phyloP scores from a whole-genome alignment of 2,113 vertebrate genomes.

The Sclerurus mexicanus region DNA sequence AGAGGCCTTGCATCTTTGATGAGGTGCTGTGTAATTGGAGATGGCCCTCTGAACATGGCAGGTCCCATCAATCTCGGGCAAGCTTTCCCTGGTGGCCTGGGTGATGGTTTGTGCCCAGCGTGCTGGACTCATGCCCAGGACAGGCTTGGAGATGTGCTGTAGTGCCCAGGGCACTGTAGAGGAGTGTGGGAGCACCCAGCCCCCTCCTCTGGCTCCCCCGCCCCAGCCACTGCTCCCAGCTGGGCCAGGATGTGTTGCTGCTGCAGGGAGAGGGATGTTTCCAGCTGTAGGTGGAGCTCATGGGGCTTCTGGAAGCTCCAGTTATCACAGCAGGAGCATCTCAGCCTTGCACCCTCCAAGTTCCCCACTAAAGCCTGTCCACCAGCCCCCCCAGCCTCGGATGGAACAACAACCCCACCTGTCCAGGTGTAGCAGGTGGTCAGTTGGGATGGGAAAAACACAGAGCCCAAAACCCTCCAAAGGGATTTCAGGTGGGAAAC shows the following conservation, averaged over 20 bases:
- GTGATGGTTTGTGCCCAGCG: neutral
- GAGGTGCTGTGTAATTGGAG: slow-evolving; percentile 49
- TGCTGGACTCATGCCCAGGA: neutral
- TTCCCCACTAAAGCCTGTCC: neutral
- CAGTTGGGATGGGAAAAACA: neutral
- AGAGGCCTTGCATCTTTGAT: slow-evolving; percentile 68
- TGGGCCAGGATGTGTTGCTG: neutral
- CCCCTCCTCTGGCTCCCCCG: neutral
- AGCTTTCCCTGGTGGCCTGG: neutral
- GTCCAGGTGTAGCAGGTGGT: neutral
- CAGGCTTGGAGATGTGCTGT: neutral
- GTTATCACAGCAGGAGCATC: accelerated
- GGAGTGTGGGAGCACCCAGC: neutral
- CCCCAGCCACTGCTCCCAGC: too few species aligned
- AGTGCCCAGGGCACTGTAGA: accelerated
- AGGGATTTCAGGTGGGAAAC: neutral
- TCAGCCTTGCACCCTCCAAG: neutral
- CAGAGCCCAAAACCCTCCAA: neutral
- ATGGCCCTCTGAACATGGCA: neutral
- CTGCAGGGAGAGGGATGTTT: neutral
- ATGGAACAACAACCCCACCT: neutral
- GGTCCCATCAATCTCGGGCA: slow-evolving; percentile 57
- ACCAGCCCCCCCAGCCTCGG: neutral
- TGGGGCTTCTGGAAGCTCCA: neutral
- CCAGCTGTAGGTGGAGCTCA: neutral